Base-by-base conservation (phyloP, 2,888 invertebrate genomes). In the Pammene fasciana region DNA sequence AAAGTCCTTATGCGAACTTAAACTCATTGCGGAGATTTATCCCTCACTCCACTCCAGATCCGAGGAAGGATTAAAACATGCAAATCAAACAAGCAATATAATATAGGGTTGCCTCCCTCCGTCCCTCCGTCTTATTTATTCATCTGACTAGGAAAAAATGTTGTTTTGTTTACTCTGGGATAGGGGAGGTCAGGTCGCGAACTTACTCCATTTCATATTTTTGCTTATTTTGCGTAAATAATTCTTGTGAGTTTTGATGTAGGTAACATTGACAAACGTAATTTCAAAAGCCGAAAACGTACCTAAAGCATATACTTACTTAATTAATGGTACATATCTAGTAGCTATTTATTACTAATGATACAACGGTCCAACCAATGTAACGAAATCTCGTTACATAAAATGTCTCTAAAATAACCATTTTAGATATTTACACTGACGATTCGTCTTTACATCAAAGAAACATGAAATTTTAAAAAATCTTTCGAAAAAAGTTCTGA, bases 71-170 rank as follows among this genome's bases (percentile, higher is more conserved):
- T 91, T 92, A 90, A 89, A 91, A 90, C 88, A 91, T 92, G 90
- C 90, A 90, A 92, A 91, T 91, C 89, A 89, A 90, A 89, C 87
- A 87, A 87, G 86, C 81, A 82, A 86, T 86, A 82, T 77, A 82
- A 81, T 82, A 81, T 82, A 84, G 85, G 89, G 87, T 87, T 83
- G 82, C 78, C 82, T 79, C 86, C 88, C 86, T 83, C 76, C 87
- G 82, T 86, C 90, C 89, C 89, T 86, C 78, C 82, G 84, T 87
- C 89, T 92, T 91, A 90, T 91, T 92, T 92, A 92, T 92, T 92
- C 90, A 92, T 91, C 88, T 83, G 87, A 84, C 82, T 86, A 82
- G 85, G 86, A 88, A 89, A 88, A 89, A 92, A 88, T 72, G 86
- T 90, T 91, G 90, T 89, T 91, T 91, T 91, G 91, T 91, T 90